phyloP scores from a whole-genome alignment of 1,140 invertebrate species.

The Platyscapa corneri region DNA sequence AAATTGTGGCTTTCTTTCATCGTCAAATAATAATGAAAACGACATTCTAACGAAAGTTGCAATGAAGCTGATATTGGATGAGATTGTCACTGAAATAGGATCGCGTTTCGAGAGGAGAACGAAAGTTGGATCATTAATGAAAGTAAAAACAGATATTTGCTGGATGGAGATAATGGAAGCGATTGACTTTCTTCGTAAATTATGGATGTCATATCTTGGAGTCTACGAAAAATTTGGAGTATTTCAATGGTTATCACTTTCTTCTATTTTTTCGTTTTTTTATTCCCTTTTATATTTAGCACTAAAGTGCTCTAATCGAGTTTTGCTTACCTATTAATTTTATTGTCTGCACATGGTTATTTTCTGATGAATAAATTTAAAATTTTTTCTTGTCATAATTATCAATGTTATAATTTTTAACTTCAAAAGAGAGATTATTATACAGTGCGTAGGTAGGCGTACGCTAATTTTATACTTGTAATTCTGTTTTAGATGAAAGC shows the following conservation, averaged over 20 bases:
- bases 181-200: conserved; percentile 8
- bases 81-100: not conserved
- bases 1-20: not conserved
- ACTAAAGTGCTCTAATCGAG: not conserved
- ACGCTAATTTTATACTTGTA: too few species aligned
- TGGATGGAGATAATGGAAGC: not conserved
- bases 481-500: too few species aligned
- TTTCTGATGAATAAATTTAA: too few species aligned
- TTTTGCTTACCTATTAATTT: too few species aligned
- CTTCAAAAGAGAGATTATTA: too few species aligned
- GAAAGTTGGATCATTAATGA: conserved; percentile 63
- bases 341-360: too few species aligned
- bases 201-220: not conserved
- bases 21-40: not conserved
- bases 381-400: too few species aligned
- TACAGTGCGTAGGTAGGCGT: too few species aligned
- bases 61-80: not conserved
- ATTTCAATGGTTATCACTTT: not conserved
- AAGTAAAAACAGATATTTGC: conserved; percentile 59
- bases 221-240: too few species aligned
- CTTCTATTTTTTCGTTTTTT: not conserved
- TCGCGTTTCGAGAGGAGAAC: conserved; percentile 40
- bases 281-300: not conserved
- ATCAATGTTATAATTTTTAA: too few species aligned
- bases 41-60: conserved; percentile 5